Base-by-base conservation (phyloP, 2,888 invertebrate species). In the Theodoxus fluviatilis region DNA sequence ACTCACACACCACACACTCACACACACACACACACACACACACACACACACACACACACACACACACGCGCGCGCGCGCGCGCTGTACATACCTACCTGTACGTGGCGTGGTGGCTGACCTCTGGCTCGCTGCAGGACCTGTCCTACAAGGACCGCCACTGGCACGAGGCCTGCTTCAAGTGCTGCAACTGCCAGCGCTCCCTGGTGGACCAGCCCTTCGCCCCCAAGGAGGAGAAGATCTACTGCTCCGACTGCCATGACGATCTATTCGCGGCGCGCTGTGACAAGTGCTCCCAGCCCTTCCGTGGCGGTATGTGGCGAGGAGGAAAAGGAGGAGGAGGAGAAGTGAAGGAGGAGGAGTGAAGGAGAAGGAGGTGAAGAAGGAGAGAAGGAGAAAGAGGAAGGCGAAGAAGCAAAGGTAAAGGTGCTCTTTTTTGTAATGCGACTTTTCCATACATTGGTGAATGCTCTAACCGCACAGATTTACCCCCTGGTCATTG, bases 81-180 rank as follows among this genome's bases (percentile, higher is more conserved):
- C n/a, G n/a, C n/a, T n/a, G n/a, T n/a, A n/a, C n/a, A n/a, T n/a
- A n/a, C n/a, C n/a, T n/a, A n/a, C n/a, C n/a, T n/a, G n/a, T n/a
- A n/a, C n/a, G n/a, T 25, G 6, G 52, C 6, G 7, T 52, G n/a
- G 52, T n/a, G n/a, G n/a, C n/a, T n/a, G n/a, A n/a, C n/a, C 61
- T 63, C 43, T 65, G 25, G 64, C 49, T 38, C 55, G 38, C 73
- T 89, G 9, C 90, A 98, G 98, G 98, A 99, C 90, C 92, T 99
- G 89, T 98, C 98, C 80, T 99, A 99, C 92, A 99, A 99, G 91
- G 98, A 99, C 89, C 96, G 97, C 91, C 99, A 99, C 89, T 99
- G 99, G 99, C 99, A 99, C 89, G 98, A 99, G 90, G 94, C 95
- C 67, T 99, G 98, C 89, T 99, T 99, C 93, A 92, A 98, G 84